Conservation (phyloP, 2,888 invertebrate genomes). For the Tipula vernalis region DNA sequence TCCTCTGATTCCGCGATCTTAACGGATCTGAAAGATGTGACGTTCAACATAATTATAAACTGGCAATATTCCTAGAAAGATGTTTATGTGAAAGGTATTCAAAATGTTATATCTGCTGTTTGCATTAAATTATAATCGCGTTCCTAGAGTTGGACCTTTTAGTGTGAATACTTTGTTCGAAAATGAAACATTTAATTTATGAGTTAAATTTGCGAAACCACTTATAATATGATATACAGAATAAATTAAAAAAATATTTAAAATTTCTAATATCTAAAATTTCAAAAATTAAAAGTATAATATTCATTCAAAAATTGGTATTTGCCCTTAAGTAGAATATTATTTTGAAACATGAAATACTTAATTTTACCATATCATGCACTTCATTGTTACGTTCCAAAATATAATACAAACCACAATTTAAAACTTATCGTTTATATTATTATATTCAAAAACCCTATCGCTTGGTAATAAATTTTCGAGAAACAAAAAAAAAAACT, state of each 20-base stretch:
- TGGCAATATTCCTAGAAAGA: too few relatives aligned
- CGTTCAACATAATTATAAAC: too few relatives aligned
- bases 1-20: too few relatives aligned
- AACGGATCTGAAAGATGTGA: too few relatives aligned
- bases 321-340: neutral
- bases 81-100: too few relatives aligned
- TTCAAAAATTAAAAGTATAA: neutral
- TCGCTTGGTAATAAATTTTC: neutral
- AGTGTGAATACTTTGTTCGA: neutral
- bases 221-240: neutral
- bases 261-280: neutral
- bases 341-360: neutral
- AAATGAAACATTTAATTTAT: neutral
- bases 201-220: neutral
- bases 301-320: neutral
- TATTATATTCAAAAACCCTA: neutral
- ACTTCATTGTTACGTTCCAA: neutral
- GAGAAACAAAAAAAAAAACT: neutral
- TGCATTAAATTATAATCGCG: neutral
- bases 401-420: neutral
- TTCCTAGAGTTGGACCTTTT: neutral
- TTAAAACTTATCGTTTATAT: neutral
- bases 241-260: neutral
- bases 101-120: too few relatives aligned
- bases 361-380: neutral